These are phyloP conservation scores for Schizotus pectinicornis DNA, from an alignment of 2,888 invertebrate species.

Conservation along the genomic window DNA sequence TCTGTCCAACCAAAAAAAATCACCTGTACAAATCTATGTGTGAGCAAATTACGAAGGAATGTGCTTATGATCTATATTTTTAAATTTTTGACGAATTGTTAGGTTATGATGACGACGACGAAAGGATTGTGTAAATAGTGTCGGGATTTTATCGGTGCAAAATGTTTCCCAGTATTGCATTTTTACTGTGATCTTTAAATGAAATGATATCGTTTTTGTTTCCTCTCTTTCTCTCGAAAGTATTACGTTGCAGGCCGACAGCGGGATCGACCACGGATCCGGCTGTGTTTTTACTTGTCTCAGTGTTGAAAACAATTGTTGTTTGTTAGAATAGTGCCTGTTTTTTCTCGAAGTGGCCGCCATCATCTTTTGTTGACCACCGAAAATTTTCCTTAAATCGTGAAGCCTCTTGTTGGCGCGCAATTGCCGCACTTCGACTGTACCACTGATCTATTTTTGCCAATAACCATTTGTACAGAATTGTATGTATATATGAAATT, in stretches of 20 bases:
- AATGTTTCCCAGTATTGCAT: conserved; percentile 27
- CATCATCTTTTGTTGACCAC: not conserved
- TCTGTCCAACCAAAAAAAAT: conserved; percentile 1
- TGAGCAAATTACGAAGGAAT: conserved; percentile 15
- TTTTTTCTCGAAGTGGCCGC: not conserved
- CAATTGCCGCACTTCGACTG: conserved; percentile 25
- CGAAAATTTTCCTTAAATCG: not conserved
- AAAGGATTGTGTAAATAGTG: not conserved
- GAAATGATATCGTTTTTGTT: conserved; percentile 5
- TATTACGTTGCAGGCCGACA: not conserved
- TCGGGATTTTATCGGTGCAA: not conserved
- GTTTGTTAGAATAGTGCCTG: conserved; percentile 25
- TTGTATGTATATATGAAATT: conserved; percentile 40
- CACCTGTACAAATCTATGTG: conserved; percentile 24
- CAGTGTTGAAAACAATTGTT: conserved; percentile 18
- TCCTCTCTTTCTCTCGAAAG: conserved; percentile 8
- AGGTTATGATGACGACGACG: not conserved
- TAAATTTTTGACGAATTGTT: conserved; percentile 10
- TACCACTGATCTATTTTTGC: conserved; percentile 24
- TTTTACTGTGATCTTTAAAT: conserved; percentile 29
- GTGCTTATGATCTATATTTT: conserved; percentile 22
- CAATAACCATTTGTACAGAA: conserved; percentile 34
- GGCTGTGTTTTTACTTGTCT: conserved; percentile 10
- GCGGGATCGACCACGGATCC: too few species aligned
- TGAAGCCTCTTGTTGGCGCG: conserved; percentile 13